A percentile compares a stretch with the other conserved stretches of the same genome.
Evolutionary conservation across 2,113 vertebrate species (phyloP).

Genomic region (Epinephelus cyanopodus): DNA sequence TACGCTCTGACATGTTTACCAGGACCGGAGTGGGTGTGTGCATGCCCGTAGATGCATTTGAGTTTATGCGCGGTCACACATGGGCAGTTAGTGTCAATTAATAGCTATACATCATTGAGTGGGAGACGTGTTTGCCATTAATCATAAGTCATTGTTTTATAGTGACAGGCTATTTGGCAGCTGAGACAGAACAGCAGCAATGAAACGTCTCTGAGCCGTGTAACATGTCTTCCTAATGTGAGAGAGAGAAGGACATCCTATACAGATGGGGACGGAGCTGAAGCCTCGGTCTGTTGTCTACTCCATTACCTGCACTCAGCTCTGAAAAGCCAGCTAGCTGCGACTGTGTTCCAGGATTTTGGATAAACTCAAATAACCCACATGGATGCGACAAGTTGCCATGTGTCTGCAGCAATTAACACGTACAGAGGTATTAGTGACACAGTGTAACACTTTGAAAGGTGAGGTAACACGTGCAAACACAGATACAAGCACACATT

Average conservation of each 20-base stretch:
- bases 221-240: constrained; percentile 54
- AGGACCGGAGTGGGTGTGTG: constrained; percentile 35
- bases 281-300: constrained; percentile 13
- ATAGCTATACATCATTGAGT: constrained; percentile 58
- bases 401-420: constrained; percentile 29
- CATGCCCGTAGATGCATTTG: constrained; percentile 24
- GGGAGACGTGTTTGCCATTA: constrained; percentile 61
- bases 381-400: constrained; percentile 8
- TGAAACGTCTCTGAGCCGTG: constrained; percentile 52
- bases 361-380: constrained; percentile 38
- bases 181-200: constrained; percentile 64
- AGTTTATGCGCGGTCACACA: constrained; percentile 60
- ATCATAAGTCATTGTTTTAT: constrained; percentile 76
- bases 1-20: constrained; percentile 72
- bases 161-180: constrained; percentile 71
- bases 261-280: background rate
- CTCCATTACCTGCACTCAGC: background rate
- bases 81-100: constrained; percentile 74
- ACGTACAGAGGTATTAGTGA: constrained; percentile 26
- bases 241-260: constrained; percentile 17
- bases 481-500: constrained; percentile 21
- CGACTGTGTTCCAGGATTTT: constrained; percentile 9
- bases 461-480: constrained; percentile 2
- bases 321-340: constrained; percentile 1
- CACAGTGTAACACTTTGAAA: constrained; percentile 37